Evolutionary conservation across 53 echinoderm and acorn worm species (phyloP), one percentile per base, ranked within the genome.

Genomic region (Paelopatides confundens): DNA sequence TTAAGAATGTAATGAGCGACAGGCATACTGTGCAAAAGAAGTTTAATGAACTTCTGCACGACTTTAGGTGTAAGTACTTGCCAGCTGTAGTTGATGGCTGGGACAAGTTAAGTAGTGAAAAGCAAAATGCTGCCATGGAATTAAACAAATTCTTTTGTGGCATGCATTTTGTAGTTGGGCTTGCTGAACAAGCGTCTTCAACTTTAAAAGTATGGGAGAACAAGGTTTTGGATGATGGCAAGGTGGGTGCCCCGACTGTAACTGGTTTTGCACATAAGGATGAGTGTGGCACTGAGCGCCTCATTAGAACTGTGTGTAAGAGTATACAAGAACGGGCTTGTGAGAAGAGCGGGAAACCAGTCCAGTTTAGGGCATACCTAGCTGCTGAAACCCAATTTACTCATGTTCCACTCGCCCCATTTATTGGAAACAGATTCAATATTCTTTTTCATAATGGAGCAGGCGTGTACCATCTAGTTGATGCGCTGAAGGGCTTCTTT

Each of bases 331-430:
- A 88, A n/a, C 49, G 92, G 62, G 93, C 71, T 0, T 89, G 93
- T 71, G 82, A 89, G 71, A 89, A 92, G 64, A 85, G 53, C 62
- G 93, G 93, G 17, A 92, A 89, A 67, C 81, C 93, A 15, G 86
- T 86, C 33, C 35, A 86, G 34, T 92, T 92, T 54, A 62, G 86
- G 51, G 71, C 86, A n/a, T 89, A 86, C 35, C 52, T 89, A 29
- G 23, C 62, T 35, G 13, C 31, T 8, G 69, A 69, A 15, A 49
- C 8, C 30, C 17, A 9, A 39, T 39, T 32, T 5, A 71, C 34
- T 34, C 4, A 31, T 28, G 86, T 86, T 31, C 90, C 90, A 9
- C 32, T 90, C 3, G 62, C 30, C 27, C 86, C 82, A 67, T 89
- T 89, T 53, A 69, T 30, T 17, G 82, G 89, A 17, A 89, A 89